Evolutionary conservation across 2,888 invertebrate genomes (phyloP), one percentile per base, ranked within the genome.

Genomic region (Hemithea aestivaria): DNA sequence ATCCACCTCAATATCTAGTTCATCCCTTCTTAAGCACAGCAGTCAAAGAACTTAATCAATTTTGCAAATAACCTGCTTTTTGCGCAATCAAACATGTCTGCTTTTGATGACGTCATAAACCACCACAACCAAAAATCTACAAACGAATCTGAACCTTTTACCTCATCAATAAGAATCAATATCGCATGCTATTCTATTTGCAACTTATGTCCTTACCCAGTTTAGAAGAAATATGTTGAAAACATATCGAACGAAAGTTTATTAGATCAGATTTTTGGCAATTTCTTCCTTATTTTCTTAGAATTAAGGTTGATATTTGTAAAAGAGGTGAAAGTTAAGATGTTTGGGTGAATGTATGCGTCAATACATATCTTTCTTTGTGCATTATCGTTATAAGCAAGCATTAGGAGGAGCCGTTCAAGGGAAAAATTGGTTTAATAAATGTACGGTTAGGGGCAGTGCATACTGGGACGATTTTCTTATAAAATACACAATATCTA

Each of bases 401-500:
- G 75, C 63, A 81, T 84, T 82, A 84, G 74, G 76, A 73, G 58
- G 45, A 67, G 81, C 79, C 66, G 74, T 79, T 74, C 83, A 73
- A 67, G 72, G 76, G 73, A 81, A 80, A 82, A 84, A 84, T 84
- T 84, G 81, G 81, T 67, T 77, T 82, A 79, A 81, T 81, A 80
- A 77, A 80, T 78, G 70, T 73, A 63, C 39, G 33, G 46, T 62
- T 50, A 58, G 34, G 59, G 46, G 10, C 34, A 26, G 20, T 58
- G 34, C 45, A 63, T 52, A 62, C 21, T 36, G 20, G n/a, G n/a
- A 16, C 5, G 16, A 16, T 16, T 16, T 16, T 16, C 5, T 16
- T 16, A 16, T 16, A 4, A 16, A n/a, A 16, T 16, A 4, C 16
- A 5, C 5, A 16, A 16, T n/a, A n/a, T n/a, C n/a, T n/a, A n/a